phyloP scores from a whole-genome alignment of 2,113 vertebrate species.

The Hipposideros armiger region DNA sequence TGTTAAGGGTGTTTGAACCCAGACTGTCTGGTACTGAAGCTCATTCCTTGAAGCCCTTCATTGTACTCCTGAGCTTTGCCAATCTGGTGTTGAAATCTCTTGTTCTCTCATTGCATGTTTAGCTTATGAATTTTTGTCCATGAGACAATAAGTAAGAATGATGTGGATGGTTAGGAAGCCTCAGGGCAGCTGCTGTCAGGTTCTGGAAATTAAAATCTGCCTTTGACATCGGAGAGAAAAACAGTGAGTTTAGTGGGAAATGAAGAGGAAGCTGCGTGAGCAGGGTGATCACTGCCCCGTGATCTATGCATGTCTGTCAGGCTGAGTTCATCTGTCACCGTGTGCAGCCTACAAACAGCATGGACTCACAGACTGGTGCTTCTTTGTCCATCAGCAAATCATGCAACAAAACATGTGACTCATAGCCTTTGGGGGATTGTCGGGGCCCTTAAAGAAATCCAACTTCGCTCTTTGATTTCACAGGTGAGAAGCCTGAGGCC shows the following conservation, averaged over 20 bases:
- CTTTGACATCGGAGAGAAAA: not conserved
- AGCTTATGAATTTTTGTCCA: not conserved
- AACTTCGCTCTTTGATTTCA: constrained; percentile 41
- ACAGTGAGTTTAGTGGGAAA: not conserved
- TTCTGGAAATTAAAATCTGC: not conserved
- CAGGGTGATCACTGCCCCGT: rapidly evolving
- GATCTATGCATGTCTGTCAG: not conserved
- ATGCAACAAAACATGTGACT: not conserved
- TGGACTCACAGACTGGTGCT: not conserved
- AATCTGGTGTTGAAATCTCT: not conserved
- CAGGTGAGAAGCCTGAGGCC: constrained; percentile 3
- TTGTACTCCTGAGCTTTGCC: not conserved
- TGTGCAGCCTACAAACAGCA: not conserved
- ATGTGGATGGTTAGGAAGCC: not conserved
- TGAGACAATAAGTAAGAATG: not conserved
- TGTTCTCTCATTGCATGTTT: not conserved
- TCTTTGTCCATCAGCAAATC: constrained; percentile 44
- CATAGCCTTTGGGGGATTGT: not conserved
- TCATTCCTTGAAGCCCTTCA: not conserved
- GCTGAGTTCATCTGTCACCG: not conserved
- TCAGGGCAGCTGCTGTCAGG: not conserved
- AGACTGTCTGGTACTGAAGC: not conserved
- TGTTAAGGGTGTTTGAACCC: not conserved
- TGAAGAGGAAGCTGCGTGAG: not conserved
- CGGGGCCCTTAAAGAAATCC: constrained; percentile 22